Conservation (phyloP, 2,797 vertebrate species). For the Myiothlypis coronata region DNA sequence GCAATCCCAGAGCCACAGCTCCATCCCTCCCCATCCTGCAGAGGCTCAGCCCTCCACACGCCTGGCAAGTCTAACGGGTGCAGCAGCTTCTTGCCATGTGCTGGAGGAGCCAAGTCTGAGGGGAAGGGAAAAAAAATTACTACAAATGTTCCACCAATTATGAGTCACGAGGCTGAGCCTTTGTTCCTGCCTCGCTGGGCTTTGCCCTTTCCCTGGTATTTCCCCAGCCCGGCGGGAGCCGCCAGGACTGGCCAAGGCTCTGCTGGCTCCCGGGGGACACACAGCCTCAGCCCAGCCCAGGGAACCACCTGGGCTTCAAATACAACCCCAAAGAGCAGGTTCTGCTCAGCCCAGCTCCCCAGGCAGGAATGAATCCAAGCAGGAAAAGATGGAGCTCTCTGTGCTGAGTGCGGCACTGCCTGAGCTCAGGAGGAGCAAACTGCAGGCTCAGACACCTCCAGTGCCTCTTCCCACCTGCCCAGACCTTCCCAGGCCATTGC, state of each 20-base stretch:
- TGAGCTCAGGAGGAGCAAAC: neutral
- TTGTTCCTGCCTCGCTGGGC: conserved; percentile 19
- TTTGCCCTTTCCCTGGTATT: conserved; percentile 42
- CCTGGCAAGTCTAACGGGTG: conserved; percentile 61
- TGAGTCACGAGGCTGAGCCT: conserved; percentile 47
- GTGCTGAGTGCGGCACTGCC: neutral
- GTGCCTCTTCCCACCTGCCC: neutral
- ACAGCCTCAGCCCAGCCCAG: neutral
- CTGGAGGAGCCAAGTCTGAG: conserved; percentile 32
- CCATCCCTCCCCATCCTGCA: neutral
- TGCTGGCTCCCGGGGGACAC: neutral
- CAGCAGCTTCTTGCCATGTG: conserved; percentile 53
- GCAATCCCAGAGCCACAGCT: neutral
- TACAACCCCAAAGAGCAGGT: rapidly evolving
- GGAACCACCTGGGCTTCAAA: neutral
- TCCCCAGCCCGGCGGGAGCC: neutral
- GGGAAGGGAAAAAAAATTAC: conserved; percentile 30
- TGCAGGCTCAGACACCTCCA: rapidly evolving
- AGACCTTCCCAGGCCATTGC: neutral
- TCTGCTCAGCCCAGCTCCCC: neutral
- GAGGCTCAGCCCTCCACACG: conserved; percentile 9
- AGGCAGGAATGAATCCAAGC: neutral
- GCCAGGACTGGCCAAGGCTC: neutral
- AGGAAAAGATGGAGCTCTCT: neutral
- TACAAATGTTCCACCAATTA: conserved; percentile 50